Base-by-base conservation (phyloP, 2,113 vertebrate species). In the Thomomys bottae region DNA sequence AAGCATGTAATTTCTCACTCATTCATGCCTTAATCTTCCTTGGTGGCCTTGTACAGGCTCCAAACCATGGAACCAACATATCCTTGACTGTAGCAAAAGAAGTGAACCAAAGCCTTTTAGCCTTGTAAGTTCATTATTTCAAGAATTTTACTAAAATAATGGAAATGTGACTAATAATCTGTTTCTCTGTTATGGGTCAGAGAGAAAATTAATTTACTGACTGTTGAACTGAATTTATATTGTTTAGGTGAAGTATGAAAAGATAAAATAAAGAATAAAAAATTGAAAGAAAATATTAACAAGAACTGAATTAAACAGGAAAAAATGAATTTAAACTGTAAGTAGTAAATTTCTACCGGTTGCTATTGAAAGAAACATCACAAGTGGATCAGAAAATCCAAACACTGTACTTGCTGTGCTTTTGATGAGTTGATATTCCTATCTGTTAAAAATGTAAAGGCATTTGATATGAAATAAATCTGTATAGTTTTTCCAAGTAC, bases 41-140 rank as follows among this genome's bases (percentile, higher is more conserved):
- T 6, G 1, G 21, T 1, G 38, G 17, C 61, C 32, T 63, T 66
- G 34, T 7, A 34, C 6, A 67, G 17, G 21, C 11, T 4, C 20
- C 15, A 9, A 23, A 11, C 7, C 38, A 68, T 23, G 12, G 20
- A 2, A 3, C 26, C 8, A 21, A 30, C 2, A n/a, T 1, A n/a
- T 17, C 23, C 38, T 45, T 14, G 32, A 49, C 3, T 32, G n/a
- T n/a, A n/a, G n/a, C 9, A 6, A 14, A 40, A 72, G 26, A 11
- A 59, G 32, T 30, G 24, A 45, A 34, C 3, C 28, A 70, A 61
- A 71, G 32, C 1, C 5, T 88, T 59, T 28, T 34, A 10, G 63
- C 34, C 24, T 40, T 61, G 8, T 71, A 40, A 71, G 11, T 23
- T 49, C 18, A 38, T 89, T 49, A 66, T 36, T 4, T 73, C 26